phyloP scores from a whole-genome alignment of 1,140 invertebrate genomes.

The Ceratosolen solmsi region DNA sequence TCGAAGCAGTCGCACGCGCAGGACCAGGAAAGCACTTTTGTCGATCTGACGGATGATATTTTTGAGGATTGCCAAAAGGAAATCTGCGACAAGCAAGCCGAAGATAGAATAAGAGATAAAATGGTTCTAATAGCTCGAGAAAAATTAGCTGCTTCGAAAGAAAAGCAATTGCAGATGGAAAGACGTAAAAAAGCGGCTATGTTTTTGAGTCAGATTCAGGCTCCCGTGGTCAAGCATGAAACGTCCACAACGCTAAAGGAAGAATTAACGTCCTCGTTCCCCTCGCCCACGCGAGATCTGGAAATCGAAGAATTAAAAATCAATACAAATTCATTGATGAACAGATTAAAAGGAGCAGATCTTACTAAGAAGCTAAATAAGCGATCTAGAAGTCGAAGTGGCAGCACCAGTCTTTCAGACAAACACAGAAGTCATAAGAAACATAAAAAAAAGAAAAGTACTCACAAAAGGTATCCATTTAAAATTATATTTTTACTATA shows the following conservation, averaged over 20 bases:
- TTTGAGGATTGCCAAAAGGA: conserved; percentile 70
- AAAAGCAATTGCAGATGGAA: conserved; percentile 82
- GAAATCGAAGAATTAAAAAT: conserved; percentile 60
- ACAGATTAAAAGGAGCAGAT: conserved; percentile 65
- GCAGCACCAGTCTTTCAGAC: conserved; percentile 59
- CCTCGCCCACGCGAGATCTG: conserved; percentile 58
- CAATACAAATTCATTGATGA: conserved; percentile 64
- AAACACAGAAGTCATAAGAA: conserved; percentile 66
- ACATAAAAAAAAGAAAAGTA: conserved; percentile 71
- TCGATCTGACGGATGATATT: conserved; percentile 75
- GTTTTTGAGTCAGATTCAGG: conserved; percentile 78
- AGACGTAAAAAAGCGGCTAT: conserved; percentile 79
- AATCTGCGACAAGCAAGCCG: conserved; percentile 68
- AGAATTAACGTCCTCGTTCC: conserved; percentile 59
- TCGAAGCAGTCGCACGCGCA: neutral
- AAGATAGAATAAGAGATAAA: conserved; percentile 79
- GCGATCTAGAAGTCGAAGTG: conserved; percentile 66
- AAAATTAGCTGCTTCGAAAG: conserved; percentile 75
- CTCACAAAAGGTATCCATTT: conserved; percentile 67
- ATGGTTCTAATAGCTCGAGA: conserved; percentile 77
- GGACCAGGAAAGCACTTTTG: conserved; percentile 64
- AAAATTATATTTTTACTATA: too few species aligned
- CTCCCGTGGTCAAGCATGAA: conserved; percentile 56
- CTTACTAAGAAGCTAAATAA: conserved; percentile 64
- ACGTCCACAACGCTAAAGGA: conserved; percentile 17